A percentile compares a stretch with the other conserved stretches of the same genome.
phyloP scores from a whole-genome alignment of 2,113 vertebrate genomes.

The Thermophis baileyi region DNA sequence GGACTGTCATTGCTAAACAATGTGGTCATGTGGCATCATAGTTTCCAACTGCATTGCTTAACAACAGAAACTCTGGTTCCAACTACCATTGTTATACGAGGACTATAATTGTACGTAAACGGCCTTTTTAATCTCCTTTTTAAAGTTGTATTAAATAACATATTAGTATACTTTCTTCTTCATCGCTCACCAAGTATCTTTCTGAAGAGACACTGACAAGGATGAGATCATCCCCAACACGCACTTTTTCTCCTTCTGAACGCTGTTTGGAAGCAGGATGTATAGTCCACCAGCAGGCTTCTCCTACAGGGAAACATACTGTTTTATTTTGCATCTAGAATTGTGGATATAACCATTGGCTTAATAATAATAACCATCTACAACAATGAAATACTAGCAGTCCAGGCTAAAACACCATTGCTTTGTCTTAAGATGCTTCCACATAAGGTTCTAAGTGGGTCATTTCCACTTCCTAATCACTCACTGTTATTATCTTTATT shows the following conservation, averaged over 20 bases:
- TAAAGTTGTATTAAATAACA: neutral
- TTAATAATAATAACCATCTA: neutral
- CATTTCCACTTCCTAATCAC: neutral
- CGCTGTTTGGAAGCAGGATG: slow-evolving; percentile 83
- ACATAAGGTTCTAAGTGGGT: neutral
- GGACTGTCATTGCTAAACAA: neutral
- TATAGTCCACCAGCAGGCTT: slow-evolving; percentile 91
- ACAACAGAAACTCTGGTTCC: neutral
- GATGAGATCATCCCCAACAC: slow-evolving; percentile 95
- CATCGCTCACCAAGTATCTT: slow-evolving; percentile 88
- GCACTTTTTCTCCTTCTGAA: slow-evolving; percentile 95
- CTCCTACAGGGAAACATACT: slow-evolving; percentile 68
- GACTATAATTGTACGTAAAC: neutral
- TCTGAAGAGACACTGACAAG: slow-evolving; percentile 97
- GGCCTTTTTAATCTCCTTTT: neutral
- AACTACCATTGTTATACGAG: neutral
- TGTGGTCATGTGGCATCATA: neutral
- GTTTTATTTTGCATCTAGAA: neutral
- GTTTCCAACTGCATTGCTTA: neutral
- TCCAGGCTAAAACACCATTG: neutral
- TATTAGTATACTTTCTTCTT: neutral
- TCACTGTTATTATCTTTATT: neutral
- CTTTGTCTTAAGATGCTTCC: neutral
- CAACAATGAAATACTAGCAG: neutral
- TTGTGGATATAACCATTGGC: neutral